These are phyloP conservation scores for Zoanthus solanderi DNA, from an alignment of 92 coral and sea anemone species.

Conservation along the genomic window DNA sequence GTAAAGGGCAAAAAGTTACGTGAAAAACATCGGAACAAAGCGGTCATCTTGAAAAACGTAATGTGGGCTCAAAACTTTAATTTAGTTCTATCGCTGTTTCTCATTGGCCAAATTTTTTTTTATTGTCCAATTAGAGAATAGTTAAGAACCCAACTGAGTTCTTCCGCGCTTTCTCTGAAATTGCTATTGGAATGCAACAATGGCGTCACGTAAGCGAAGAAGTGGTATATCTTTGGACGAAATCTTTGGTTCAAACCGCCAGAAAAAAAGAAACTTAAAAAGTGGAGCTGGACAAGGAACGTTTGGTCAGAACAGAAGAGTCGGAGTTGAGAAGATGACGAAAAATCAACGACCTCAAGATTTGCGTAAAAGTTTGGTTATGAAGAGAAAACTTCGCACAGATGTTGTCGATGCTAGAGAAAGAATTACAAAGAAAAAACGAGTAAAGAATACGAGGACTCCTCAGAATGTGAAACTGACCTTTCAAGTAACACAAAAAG, in stretches of 20 bases:
- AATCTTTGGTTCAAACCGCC: not conserved
- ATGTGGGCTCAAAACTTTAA: not conserved
- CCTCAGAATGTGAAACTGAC: constrained; percentile 66
- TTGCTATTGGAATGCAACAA: not conserved
- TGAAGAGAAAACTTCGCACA: constrained; percentile 31
- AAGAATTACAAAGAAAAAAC: constrained; percentile 62
- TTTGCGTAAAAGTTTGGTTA: constrained; percentile 38
- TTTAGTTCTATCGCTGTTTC: not conserved
- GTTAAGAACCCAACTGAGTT: not conserved
- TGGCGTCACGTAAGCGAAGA: not conserved
- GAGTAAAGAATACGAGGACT: constrained; percentile 1
- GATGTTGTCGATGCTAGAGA: constrained; percentile 73
- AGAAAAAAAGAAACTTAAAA: not conserved
- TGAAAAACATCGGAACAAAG: not conserved
- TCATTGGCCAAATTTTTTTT: constrained; percentile 8
- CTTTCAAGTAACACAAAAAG: constrained; percentile 15
- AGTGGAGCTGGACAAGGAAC: not conserved
- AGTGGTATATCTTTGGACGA: not conserved
- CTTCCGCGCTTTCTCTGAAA: not conserved
- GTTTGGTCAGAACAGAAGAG: constrained; percentile 12
- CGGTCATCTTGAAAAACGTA: constrained; percentile 5
- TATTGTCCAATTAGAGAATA: constrained; percentile 25
- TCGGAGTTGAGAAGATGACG: constrained; percentile 3
- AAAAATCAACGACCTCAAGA: constrained; percentile 25
- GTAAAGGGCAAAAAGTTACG: not conserved